A percentile compares a stretch with the other conserved stretches of the same genome.
Conservation (phyloP, 92 coral and sea anemone species). For the Hydrozoanthus gracilis region DNA sequence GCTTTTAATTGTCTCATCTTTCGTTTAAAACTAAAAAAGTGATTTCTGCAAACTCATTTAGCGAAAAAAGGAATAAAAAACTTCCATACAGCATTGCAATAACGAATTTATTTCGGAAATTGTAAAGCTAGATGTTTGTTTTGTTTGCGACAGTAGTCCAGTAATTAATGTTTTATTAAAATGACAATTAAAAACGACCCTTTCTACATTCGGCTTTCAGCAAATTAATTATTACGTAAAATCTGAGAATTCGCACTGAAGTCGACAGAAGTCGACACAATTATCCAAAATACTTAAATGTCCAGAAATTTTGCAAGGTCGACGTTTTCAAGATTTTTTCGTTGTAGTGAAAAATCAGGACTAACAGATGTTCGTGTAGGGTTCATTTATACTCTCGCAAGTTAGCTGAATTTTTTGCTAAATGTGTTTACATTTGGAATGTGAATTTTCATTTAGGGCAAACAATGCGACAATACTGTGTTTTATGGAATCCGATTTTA, state of each 20-base stretch:
- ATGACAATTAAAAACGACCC: slow-evolving; percentile 22
- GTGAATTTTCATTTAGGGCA: background rate
- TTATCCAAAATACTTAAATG: no score
- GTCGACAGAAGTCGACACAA: no score
- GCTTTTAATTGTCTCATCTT: background rate
- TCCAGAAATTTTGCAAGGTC: no score
- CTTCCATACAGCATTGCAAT: background rate
- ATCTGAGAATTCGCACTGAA: slow-evolving; percentile 13
- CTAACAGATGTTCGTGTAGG: no score
- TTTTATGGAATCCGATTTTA: background rate
- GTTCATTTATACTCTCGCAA: no score
- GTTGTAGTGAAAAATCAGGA: no score
- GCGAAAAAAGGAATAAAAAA: background rate
- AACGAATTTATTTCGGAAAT: background rate
- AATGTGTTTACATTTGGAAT: slow-evolving; percentile 8
- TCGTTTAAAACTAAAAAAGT: background rate
- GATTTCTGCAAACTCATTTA: no score
- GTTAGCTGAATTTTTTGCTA: no score
- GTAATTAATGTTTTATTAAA: slow-evolving; percentile 29
- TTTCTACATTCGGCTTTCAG: slow-evolving; percentile 12
- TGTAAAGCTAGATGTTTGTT: background rate
- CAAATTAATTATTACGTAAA: slow-evolving; percentile 40
- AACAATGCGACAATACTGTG: background rate
- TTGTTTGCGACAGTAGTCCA: background rate
- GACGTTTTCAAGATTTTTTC: no score